Evolutionary conservation across 2,888 invertebrate genomes (phyloP).

Genomic region (Aelia acuminata): DNA sequence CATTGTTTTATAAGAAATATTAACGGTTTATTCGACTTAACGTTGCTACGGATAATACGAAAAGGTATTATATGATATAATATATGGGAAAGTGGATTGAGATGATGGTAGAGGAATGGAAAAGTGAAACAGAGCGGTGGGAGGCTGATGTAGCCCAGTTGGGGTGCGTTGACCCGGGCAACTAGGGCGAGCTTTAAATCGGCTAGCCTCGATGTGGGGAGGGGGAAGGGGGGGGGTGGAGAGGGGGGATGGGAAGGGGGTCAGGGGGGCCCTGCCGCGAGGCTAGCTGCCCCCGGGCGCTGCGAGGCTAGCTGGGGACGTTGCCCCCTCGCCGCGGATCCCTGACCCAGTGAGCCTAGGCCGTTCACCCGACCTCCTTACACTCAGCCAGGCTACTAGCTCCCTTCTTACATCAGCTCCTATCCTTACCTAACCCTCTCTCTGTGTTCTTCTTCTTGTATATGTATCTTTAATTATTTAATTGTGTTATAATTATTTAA

Average conservation of each 20-base stretch:
- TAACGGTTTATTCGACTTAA: neutral
- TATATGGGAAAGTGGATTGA: slow-evolving; percentile 54
- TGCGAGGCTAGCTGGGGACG: slow-evolving; percentile 57
- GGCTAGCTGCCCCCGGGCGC: neutral
- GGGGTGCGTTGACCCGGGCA: slow-evolving; percentile 63
- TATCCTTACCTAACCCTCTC: slow-evolving; percentile 39
- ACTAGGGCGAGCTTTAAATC: slow-evolving; percentile 64
- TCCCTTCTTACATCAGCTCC: slow-evolving; percentile 39
- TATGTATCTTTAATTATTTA: too few species aligned
- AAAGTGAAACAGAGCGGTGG: slow-evolving; percentile 43
- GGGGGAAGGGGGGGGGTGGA: neutral
- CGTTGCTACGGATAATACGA: neutral
- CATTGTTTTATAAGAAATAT: neutral
- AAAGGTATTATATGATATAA: slow-evolving; percentile 57
- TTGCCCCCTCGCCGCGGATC: neutral
- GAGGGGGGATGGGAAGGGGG: neutral
- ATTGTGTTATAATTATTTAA: too few species aligned
- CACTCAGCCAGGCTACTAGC: neutral
- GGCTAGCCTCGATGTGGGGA: slow-evolving; percentile 54
- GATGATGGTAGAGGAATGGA: slow-evolving; percentile 1
- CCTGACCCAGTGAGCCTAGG: slow-evolving; percentile 4
- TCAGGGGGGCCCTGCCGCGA: neutral
- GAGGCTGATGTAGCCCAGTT: slow-evolving; percentile 63
- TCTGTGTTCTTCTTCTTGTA: neutral
- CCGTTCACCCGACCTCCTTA: slow-evolving; percentile 54